Evolutionary conservation across 2,888 invertebrate species (phyloP).

Genomic region (Colostygia pectinataria): DNA sequence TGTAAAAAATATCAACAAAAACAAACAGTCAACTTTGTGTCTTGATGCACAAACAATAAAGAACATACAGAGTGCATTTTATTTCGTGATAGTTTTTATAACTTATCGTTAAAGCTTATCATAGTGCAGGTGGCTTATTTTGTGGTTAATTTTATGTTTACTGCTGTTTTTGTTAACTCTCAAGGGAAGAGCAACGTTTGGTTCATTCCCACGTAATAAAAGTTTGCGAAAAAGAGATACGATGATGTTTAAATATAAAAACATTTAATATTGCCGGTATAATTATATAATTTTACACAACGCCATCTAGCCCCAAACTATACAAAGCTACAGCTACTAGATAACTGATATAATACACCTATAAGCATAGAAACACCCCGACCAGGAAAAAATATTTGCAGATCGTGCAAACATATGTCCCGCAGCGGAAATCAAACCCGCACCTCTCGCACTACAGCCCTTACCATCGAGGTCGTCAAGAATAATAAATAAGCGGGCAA

Average conservation of each 20-base stretch:
- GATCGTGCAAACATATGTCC: no score
- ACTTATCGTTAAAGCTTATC: constrained; percentile 57
- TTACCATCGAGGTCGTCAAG: no score
- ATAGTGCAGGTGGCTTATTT: constrained; percentile 55
- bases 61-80: neutral
- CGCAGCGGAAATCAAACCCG: no score
- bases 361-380: no score
- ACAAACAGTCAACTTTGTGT: constrained; percentile 20
- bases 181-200: neutral
- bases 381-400: no score
- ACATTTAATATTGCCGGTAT: no score
- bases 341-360: no score
- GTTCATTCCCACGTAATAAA: constrained; percentile 50
- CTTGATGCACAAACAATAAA: constrained; percentile 16
- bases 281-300: no score
- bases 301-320: no score
- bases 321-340: no score
- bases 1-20: constrained; percentile 16
- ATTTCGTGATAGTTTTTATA: constrained; percentile 47
- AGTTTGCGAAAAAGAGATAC: constrained; percentile 40
- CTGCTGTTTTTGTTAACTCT: constrained; percentile 31
- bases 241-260: constrained; percentile 24
- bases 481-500: no score
- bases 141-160: constrained; percentile 49
- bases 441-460: no score